These are phyloP conservation scores for Argyresthia albistria DNA, from an alignment of 2,888 invertebrate species.

Conservation along the genomic window DNA sequence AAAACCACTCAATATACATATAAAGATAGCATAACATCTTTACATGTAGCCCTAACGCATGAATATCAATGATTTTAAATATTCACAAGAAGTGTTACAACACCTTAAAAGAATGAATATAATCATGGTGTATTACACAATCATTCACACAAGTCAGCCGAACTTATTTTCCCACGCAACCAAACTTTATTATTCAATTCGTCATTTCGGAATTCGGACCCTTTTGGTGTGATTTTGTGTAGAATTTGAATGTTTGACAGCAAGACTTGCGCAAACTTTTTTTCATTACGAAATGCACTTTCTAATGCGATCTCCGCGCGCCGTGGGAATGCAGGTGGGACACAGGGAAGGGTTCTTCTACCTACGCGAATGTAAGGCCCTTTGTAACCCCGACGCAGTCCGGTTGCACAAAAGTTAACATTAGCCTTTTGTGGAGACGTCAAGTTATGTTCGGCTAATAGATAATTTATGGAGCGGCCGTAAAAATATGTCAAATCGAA, in stretches of 20 bases:
- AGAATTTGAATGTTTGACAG: constrained; percentile 59
- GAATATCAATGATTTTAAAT: no score
- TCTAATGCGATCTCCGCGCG: constrained; percentile 29
- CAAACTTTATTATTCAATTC: constrained; percentile 30
- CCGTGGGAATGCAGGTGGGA: constrained; percentile 71
- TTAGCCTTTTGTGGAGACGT: constrained; percentile 57
- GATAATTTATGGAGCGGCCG: constrained; percentile 64
- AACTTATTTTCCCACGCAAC: constrained; percentile 16
- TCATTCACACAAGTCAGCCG: constrained; percentile 18
- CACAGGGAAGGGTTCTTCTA: constrained; percentile 63
- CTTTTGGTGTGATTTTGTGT: constrained; percentile 26
- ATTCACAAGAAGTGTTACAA: neutral
- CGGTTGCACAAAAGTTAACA: constrained; percentile 65
- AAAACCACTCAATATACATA: no score
- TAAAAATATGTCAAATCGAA: constrained; percentile 33
- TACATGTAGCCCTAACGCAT: no score
- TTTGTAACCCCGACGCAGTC: constrained; percentile 37
- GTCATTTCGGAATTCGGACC: constrained; percentile 35
- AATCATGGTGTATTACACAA: constrained; percentile 14
- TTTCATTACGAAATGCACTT: constrained; percentile 44
- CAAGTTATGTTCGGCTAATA: constrained; percentile 64
- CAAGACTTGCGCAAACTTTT: constrained; percentile 59
- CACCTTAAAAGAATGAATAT: neutral
- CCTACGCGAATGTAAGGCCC: constrained; percentile 11
- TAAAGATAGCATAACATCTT: no score